Conservation (phyloP, 2,797 vertebrate genomes). For the Karalla daura region DNA sequence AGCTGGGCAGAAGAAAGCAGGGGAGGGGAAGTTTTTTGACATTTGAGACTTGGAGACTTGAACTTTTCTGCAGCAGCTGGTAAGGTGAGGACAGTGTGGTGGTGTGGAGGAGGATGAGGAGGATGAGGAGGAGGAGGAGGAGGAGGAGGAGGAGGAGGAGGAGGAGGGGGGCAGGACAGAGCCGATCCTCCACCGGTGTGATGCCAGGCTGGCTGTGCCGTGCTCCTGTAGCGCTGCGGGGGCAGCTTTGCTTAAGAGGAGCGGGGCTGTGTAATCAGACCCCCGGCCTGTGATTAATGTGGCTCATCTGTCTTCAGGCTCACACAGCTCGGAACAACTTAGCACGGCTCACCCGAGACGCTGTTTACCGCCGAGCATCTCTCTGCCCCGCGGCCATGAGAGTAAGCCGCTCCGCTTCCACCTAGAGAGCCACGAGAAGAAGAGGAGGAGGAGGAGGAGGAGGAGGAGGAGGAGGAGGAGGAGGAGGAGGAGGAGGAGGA, state of each 20-base stretch:
- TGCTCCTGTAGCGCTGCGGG: conserved; percentile 69
- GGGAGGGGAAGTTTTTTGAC: no score
- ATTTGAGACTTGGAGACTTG: not conserved
- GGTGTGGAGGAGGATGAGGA: not conserved
- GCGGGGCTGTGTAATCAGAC: conserved; percentile 79
- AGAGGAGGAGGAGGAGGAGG: no score
- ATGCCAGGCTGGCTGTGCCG: conserved; percentile 58
- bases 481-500: no score
- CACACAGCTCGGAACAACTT: conserved; percentile 65
- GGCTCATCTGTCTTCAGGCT: conserved; percentile 79
- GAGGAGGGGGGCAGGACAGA: conserved; percentile 43
- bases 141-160: conserved; percentile 29
- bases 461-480: no score
- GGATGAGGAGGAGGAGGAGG: no score
- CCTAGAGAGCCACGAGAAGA: conserved; percentile 67
- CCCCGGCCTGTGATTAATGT: conserved; percentile 83
- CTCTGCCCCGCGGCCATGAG: conserved; percentile 71
- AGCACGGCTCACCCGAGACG: conserved; percentile 70
- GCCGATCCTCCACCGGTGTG: conserved; percentile 53
- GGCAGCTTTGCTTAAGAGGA: conserved; percentile 81
- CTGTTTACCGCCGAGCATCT: conserved; percentile 71
- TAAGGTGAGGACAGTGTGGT: no score
- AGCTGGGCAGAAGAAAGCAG: no score
- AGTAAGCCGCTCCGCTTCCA: conserved; percentile 71
- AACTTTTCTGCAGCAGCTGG: conserved; percentile 11